Evolutionary conservation across 2,797 vertebrate genomes (phyloP).

Genomic region (Eleutherodactylus coqui): DNA sequence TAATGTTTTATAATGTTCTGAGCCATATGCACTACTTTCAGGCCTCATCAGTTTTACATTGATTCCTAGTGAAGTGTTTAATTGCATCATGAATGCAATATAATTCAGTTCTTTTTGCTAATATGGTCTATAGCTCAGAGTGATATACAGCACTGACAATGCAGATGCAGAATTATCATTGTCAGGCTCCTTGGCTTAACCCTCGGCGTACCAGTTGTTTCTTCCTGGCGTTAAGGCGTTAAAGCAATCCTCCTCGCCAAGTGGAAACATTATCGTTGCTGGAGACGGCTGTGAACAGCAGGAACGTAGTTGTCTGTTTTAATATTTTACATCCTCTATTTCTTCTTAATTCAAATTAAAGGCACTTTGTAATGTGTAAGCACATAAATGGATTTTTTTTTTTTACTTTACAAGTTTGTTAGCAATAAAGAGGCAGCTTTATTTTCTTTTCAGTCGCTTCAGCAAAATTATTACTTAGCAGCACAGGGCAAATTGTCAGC

Average conservation of each 20-base stretch:
- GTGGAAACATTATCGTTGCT: constrained; percentile 27
- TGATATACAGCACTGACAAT: constrained; percentile 95
- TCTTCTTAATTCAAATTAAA: constrained; percentile 61
- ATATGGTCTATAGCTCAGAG: constrained; percentile 96
- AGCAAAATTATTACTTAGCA: constrained; percentile 64
- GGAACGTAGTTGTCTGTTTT: constrained; percentile 44
- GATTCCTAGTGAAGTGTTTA: constrained; percentile 99
- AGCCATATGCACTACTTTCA: constrained; percentile 99
- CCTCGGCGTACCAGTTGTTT: not conserved
- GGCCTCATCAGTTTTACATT: constrained; percentile 99
- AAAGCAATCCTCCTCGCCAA: constrained; percentile 1
- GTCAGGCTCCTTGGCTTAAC: constrained; percentile 46
- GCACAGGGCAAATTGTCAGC: constrained; percentile 60
- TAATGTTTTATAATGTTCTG: constrained; percentile 99
- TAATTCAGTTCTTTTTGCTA: constrained; percentile 99
- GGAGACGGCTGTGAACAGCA: constrained; percentile 52
- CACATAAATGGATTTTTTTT: constrained; percentile 56
- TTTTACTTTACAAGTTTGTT: constrained; percentile 58
- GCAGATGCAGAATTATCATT: constrained; percentile 80
- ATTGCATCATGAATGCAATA: constrained; percentile 99
- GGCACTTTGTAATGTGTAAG: constrained; percentile 51
- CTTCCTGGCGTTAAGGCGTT: not conserved
- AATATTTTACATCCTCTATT: constrained; percentile 59
- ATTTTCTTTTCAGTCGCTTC: constrained; percentile 58
- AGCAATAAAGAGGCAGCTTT: constrained; percentile 62